phyloP scores from a whole-genome alignment of 2,113 vertebrate genomes.

The Myanophis thanlyinensis region DNA sequence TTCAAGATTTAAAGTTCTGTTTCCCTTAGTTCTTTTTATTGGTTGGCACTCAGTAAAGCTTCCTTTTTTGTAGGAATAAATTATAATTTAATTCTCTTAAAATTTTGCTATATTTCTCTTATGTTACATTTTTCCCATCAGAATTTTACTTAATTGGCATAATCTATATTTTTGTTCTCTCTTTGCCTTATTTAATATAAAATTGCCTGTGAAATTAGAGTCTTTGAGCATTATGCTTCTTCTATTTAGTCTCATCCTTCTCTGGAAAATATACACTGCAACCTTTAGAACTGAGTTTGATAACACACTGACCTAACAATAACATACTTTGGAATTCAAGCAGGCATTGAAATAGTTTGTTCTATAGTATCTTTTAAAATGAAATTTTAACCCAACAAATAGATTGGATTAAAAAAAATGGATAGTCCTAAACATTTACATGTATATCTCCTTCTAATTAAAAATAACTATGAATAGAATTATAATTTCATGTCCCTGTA shows the following conservation, averaged over 20 bases:
- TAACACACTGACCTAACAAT: background rate
- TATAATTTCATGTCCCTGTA: background rate
- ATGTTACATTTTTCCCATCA: background rate
- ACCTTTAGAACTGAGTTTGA: background rate
- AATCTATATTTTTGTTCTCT: background rate
- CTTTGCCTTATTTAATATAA: background rate
- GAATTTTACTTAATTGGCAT: background rate
- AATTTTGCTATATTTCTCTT: background rate
- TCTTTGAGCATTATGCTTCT: background rate
- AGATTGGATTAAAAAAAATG: background rate
- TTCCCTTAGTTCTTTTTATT: background rate
- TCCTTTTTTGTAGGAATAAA: too few species aligned
- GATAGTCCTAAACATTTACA: background rate
- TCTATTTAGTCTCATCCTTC: background rate
- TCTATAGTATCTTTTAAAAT: slow-evolving; percentile 17
- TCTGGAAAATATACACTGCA: background rate
- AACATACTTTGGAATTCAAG: slow-evolving; percentile 4
- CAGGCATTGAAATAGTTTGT: background rate
- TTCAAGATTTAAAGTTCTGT: background rate
- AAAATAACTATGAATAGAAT: background rate
- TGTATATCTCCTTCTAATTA: background rate
- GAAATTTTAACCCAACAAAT: slow-evolving; percentile 6
- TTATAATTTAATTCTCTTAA: background rate
- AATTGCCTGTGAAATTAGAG: background rate
- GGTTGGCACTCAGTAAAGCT: background rate